Evolutionary conservation across 53 echinoderm and acorn worm species (phyloP).

Genomic region (Henricia sp.): DNA sequence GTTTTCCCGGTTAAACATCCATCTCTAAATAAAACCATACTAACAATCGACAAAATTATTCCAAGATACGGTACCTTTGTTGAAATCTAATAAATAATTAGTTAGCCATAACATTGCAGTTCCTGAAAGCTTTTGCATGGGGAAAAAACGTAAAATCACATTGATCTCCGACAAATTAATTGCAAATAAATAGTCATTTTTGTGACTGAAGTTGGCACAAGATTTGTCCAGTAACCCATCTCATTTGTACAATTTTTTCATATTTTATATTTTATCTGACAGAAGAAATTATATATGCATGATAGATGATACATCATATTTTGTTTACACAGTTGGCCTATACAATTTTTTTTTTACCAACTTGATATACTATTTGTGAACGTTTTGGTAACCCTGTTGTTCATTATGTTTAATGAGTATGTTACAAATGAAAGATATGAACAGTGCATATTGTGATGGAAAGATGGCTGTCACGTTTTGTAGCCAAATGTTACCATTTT

Average conservation of each 20-base stretch:
- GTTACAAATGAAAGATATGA: no score
- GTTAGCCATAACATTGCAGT: constrained; percentile 30
- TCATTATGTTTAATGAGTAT: no score
- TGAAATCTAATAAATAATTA: neutral
- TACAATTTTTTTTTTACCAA: no score
- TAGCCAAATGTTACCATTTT: no score
- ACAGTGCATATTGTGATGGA: no score
- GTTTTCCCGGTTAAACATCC: no score
- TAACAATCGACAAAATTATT: no score
- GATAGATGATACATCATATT: constrained; percentile 21
- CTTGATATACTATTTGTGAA: no score
- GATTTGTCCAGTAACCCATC: neutral
- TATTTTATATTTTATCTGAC: constrained; percentile 39
- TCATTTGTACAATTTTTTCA: constrained; percentile 37
- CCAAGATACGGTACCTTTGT: no score
- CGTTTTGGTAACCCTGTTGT: no score
- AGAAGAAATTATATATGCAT: constrained; percentile 34
- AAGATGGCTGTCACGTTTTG: no score
- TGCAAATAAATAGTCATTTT: constrained; percentile 30
- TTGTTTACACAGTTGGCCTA: constrained; percentile 35
- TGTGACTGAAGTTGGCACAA: neutral
- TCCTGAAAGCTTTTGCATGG: constrained; percentile 13
- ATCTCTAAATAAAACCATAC: no score
- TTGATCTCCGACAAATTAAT: neutral
- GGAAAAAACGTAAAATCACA: neutral